phyloP scores from a whole-genome alignment of 2,797 vertebrate species.

The Clamator glandarius region DNA sequence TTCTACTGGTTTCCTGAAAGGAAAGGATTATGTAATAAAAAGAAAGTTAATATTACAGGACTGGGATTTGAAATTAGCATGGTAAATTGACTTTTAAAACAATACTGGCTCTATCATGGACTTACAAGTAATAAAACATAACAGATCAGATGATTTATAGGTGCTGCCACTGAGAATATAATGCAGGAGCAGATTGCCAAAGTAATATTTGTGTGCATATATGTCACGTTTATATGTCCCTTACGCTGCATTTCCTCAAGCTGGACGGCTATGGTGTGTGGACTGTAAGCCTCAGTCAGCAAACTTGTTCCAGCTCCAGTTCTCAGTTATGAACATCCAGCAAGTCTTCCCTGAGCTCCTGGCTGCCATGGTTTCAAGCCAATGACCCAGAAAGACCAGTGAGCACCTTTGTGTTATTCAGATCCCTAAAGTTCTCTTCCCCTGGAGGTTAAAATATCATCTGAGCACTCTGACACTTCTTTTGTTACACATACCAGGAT shows the following conservation, averaged over 20 bases:
- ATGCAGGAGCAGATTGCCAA: not conserved
- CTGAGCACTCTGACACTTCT: not conserved
- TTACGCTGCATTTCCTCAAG: not conserved
- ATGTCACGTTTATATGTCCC: not conserved
- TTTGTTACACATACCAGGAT: not conserved
- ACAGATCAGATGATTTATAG: not conserved
- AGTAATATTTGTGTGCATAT: conserved; percentile 9
- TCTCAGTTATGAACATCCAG: not conserved
- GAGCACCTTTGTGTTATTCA: not conserved
- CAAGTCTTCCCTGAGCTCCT: not conserved
- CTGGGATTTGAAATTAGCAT: not conserved
- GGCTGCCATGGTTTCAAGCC: not conserved
- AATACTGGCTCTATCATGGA: not conserved
- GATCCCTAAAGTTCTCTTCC: not conserved
- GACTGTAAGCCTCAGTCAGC: not conserved
- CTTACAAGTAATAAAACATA: not conserved
- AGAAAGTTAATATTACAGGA: not conserved
- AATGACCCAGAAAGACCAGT: not conserved
- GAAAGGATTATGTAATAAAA: conserved; percentile 9
- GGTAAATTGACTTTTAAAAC: conserved; percentile 25
- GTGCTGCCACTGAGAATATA: not conserved
- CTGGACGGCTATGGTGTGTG: not conserved
- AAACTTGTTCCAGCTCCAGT: not conserved
- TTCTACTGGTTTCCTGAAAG: not conserved
- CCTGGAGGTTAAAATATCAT: not conserved